A percentile compares a stretch with the other conserved stretches of the same genome.
phyloP scores from a whole-genome alignment of 2,888 invertebrate species.

The Strigamia crassipes region DNA sequence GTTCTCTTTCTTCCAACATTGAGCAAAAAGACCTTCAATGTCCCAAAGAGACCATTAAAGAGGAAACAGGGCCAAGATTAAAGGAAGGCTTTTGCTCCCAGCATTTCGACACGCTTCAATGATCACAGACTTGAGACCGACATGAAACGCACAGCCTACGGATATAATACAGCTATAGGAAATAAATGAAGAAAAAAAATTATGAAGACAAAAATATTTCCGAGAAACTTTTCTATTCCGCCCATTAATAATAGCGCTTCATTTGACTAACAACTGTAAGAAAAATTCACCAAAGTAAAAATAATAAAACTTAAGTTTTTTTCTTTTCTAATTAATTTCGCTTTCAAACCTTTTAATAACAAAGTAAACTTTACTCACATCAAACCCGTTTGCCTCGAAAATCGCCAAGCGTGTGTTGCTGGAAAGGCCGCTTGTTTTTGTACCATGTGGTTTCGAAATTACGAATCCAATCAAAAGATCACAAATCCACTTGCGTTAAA shows the following conservation, averaged over 20 bases:
- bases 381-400: constrained; percentile 12
- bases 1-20: constrained; percentile 9
- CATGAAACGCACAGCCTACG: constrained; percentile 35
- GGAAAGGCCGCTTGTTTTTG: constrained; percentile 5
- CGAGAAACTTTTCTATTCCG: constrained; percentile 29
- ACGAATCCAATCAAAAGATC: constrained; percentile 33
- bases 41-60: constrained; percentile 42
- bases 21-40: constrained; percentile 38
- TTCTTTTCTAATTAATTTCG: constrained; percentile 7
- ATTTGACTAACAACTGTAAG: constrained; percentile 35
- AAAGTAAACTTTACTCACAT: neutral
- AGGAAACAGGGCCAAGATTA: constrained; percentile 42
- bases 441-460: neutral
- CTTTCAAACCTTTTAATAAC: neutral
- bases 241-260: constrained; percentile 13
- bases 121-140: constrained; percentile 42
- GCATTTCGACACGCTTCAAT: constrained; percentile 42
- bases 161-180: constrained; percentile 40
- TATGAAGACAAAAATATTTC: constrained; percentile 28
- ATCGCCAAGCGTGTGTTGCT: neutral
- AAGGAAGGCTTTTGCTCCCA: constrained; percentile 38
- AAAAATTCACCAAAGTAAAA: neutral
- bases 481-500: neutral
- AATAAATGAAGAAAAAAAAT: constrained; percentile 28
- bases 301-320: too few species aligned